Evolutionary conservation across 2,888 invertebrate genomes (phyloP).

Genomic region (Drosophila mimica): DNA sequence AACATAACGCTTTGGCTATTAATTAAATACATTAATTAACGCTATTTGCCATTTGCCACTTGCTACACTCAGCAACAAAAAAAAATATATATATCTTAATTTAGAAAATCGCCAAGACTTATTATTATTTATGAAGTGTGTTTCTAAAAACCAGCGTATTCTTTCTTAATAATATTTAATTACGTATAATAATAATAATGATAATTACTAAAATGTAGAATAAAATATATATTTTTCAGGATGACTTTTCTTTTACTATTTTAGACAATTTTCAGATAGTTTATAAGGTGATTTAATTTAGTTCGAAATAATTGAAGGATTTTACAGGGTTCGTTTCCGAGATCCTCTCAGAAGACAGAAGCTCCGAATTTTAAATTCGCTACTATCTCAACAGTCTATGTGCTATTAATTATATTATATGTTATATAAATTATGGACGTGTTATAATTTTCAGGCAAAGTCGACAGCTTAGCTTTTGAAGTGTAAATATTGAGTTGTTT

Average conservation of each 20-base stretch:
- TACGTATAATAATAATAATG: too few species aligned
- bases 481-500: slow-evolving; percentile 25
- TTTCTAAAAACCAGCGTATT: background rate
- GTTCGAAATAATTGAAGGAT: too few species aligned
- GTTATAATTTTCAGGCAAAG: background rate
- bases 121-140: background rate
- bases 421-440: background rate
- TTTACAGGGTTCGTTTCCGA: too few species aligned
- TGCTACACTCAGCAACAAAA: background rate
- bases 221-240: too few species aligned
- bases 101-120: background rate
- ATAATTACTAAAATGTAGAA: too few species aligned
- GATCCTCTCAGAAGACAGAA: too few species aligned
- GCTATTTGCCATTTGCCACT: slow-evolving; percentile 5
- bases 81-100: background rate
- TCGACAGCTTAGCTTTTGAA: slow-evolving; percentile 15
- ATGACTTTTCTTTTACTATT: too few species aligned
- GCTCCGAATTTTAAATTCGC: background rate
- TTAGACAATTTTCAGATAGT: too few species aligned
- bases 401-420: background rate
- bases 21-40: slow-evolving; percentile 72
- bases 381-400: background rate
- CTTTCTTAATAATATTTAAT: too few species aligned
- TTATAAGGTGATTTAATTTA: too few species aligned
- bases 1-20: slow-evolving; percentile 54